Conservation (phyloP, 2,888 invertebrate genomes). For the Hemithea aestivaria region DNA sequence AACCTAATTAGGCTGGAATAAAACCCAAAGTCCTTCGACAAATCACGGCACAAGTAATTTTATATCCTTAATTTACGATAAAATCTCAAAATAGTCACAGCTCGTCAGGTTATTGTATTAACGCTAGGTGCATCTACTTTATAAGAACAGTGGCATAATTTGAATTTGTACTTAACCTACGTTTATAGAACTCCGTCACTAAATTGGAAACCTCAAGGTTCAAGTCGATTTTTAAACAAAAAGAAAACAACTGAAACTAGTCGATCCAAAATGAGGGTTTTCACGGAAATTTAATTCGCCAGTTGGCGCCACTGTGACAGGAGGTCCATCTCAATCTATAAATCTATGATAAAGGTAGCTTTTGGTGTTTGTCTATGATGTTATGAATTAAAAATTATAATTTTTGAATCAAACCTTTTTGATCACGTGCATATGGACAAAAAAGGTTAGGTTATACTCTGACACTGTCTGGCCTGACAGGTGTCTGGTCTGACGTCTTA, state of each 20-base stretch:
- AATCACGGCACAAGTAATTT: constrained; percentile 46
- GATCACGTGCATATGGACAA: too few relatives aligned
- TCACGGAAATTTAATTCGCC: too few relatives aligned
- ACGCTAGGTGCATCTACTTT: constrained; percentile 78
- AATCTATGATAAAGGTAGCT: too few relatives aligned
- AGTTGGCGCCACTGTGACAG: too few relatives aligned
- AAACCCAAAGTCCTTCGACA: constrained; percentile 57
- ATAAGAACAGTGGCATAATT: constrained; percentile 78
- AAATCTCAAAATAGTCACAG: constrained; percentile 80
- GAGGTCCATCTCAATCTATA: too few relatives aligned
- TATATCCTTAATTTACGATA: constrained; percentile 73
- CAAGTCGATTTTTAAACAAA: constrained; percentile 40
- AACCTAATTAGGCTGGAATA: constrained; percentile 72
- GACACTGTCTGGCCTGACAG: too few relatives aligned
- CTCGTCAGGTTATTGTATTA: constrained; percentile 77
- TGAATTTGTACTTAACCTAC: constrained; percentile 78
- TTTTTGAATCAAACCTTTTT: too few relatives aligned
- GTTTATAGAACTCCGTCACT: constrained; percentile 56
- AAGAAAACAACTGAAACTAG: constrained; percentile 30
- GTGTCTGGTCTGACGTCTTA: too few relatives aligned
- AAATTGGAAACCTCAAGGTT: constrained; percentile 49
- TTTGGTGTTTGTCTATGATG: too few relatives aligned
- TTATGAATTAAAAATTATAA: too few relatives aligned
- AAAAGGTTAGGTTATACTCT: too few relatives aligned
- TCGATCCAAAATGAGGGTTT: too few relatives aligned